Percentiles rank a stretch among this genome's conserved stretches.
phyloP scores from a whole-genome alignment of 1,140 invertebrate species.

The Eupeodes corollae region DNA sequence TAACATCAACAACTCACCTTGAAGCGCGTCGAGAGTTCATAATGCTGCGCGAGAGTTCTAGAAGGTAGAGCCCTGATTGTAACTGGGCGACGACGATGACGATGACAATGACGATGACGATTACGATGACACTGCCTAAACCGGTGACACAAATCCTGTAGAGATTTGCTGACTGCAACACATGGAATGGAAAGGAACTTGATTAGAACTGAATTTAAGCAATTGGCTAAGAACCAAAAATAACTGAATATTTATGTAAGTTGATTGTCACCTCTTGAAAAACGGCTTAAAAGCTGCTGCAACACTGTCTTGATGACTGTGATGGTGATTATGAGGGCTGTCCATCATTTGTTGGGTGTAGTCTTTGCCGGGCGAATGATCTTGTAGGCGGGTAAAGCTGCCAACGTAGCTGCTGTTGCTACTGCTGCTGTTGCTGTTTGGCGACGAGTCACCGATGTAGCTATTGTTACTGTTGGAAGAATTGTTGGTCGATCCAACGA shows the following conservation, averaged over 20 bases:
- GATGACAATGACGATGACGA: too few species aligned
- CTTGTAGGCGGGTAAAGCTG: conserved; percentile 21
- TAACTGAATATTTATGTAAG: neutral
- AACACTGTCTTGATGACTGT: conserved; percentile 40
- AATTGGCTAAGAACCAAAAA: conserved; percentile 2
- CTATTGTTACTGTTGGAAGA: conserved; percentile 20
- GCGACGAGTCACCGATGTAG: conserved; percentile 41
- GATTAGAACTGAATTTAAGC: neutral
- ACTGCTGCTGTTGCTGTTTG: conserved; percentile 41
- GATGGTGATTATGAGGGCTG: conserved; percentile 43
- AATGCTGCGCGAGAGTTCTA: too few species aligned
- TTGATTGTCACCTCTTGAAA: conserved; percentile 62
- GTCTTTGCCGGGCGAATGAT: conserved; percentile 34
- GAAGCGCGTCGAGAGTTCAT: too few species aligned
- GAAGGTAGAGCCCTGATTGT: too few species aligned
- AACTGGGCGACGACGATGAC: too few species aligned
- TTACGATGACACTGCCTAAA: conserved; percentile 33
- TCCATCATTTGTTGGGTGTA: conserved; percentile 42
- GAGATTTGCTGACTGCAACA: conserved; percentile 48
- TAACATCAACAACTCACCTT: too few species aligned
- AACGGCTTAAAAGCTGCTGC: conserved; percentile 73
- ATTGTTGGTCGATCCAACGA: conserved; percentile 17
- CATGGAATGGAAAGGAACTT: too few species aligned
- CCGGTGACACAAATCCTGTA: conserved; percentile 50
- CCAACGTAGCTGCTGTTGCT: conserved; percentile 38